Percentiles rank a stretch among this genome's conserved stretches.
These are phyloP conservation scores for Drosophila subsilvestris DNA, from an alignment of 2,888 invertebrate genomes.

Conservation along the genomic window DNA sequence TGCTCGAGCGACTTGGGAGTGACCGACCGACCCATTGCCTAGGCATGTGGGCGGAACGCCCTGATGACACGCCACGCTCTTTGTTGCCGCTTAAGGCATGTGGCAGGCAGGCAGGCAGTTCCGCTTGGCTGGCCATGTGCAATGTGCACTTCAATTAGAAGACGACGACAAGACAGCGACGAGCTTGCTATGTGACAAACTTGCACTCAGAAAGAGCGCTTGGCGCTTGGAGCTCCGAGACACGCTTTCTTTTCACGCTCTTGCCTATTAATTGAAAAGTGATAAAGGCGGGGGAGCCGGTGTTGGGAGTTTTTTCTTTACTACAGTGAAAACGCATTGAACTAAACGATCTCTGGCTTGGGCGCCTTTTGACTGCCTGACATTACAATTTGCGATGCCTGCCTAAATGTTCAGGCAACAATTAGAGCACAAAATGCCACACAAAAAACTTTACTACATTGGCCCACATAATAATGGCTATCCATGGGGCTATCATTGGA, in stretches of 20 bases:
- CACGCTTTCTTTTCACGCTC: slow-evolving; percentile 70
- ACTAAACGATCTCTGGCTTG: slow-evolving; percentile 21
- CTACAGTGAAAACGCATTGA: slow-evolving; percentile 30
- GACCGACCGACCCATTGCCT: slow-evolving; percentile 28
- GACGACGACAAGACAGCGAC: slow-evolving; percentile 22
- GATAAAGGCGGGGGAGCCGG: slow-evolving; percentile 14
- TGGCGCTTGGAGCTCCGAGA: slow-evolving; percentile 2
- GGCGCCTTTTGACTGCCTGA: slow-evolving; percentile 51
- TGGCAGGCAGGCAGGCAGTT: slow-evolving; percentile 47
- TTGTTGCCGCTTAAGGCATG: slow-evolving; percentile 34
- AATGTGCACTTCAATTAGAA: slow-evolving; percentile 43
- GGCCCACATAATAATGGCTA: not conserved
- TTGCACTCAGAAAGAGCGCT: slow-evolving; percentile 19
- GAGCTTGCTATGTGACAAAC: slow-evolving; percentile 51
- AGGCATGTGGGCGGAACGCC: slow-evolving; percentile 50
- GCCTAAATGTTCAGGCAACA: slow-evolving; percentile 33
- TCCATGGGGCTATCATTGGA: slow-evolving; percentile 44
- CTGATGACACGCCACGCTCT: slow-evolving; percentile 18
- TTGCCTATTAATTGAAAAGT: slow-evolving; percentile 64
- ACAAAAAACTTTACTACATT: not conserved
- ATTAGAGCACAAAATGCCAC: slow-evolving; percentile 74
- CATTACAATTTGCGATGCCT: slow-evolving; percentile 53
- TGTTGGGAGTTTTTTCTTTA: slow-evolving; percentile 26
- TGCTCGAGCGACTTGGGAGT: slow-evolving; percentile 49
- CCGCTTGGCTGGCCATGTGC: slow-evolving; percentile 60